Evolutionary conservation across 2,888 invertebrate genomes (phyloP).

Genomic region (Exephanes ischioxanthus): DNA sequence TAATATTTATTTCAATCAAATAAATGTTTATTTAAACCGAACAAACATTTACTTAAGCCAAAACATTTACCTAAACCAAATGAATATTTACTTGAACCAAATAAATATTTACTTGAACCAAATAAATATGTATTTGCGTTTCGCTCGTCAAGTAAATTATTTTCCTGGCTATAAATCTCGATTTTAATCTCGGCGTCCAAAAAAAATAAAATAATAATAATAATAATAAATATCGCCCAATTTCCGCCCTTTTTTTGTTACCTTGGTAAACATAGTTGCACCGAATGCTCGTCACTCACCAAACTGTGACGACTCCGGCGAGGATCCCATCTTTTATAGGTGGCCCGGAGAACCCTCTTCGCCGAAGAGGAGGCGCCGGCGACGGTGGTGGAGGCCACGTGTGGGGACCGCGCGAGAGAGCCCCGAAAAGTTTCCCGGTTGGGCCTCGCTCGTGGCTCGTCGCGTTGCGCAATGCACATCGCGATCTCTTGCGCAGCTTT

Average conservation of each 20-base stretch:
- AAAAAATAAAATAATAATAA: neutral
- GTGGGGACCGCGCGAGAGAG: constrained; percentile 54
- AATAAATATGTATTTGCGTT: no score
- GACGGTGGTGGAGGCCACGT: constrained; percentile 72
- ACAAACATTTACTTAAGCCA: no score
- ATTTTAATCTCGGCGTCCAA: no score
- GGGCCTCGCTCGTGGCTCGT: constrained; percentile 46
- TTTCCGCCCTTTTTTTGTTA: constrained; percentile 62
- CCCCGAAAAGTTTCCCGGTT: constrained; percentile 17
- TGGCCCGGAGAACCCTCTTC: constrained; percentile 73
- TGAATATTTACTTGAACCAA: no score
- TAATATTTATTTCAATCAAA: no score
- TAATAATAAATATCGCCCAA: neutral
- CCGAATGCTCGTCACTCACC: constrained; percentile 77
- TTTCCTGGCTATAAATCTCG: no score
- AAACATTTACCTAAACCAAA: no score
- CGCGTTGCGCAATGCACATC: constrained; percentile 21
- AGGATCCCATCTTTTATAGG: constrained; percentile 81
- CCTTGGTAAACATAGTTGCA: constrained; percentile 81
- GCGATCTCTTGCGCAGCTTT: neutral
- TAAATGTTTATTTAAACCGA: no score
- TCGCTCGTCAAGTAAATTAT: no score
- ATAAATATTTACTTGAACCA: no score
- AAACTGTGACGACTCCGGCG: constrained; percentile 79
- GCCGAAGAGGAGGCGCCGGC: constrained; percentile 38